Base-by-base conservation (phyloP, 1,140 invertebrate species). In the Trachelipus rathkii region DNA sequence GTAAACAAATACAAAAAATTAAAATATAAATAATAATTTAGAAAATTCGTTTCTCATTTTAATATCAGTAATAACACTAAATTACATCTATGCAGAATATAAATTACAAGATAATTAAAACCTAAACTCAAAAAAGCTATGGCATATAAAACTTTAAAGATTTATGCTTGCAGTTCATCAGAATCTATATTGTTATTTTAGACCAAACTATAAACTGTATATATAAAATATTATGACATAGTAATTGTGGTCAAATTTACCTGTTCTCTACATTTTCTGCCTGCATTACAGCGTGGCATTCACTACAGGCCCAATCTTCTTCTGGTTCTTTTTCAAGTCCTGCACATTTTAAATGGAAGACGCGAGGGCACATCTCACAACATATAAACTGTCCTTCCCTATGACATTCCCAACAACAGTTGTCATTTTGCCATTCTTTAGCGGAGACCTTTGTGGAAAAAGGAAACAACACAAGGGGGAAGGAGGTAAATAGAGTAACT, bases 391-490 rank as follows among this genome's bases (percentile, higher is more conserved):
- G 88, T 0, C 89, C 89, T 72, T 91, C 89, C 79, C 89, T 89
- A 77, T 93, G 91, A 83, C 95, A 97, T 68, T 91, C 86, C 95
- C 95, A 97, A 84, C 95, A 97, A 83, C 91, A 96, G 67, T 88
- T 88, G 85, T 97, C 95, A 81, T 86, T 86, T 21, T 73, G 33
- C 33, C 44, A 44, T 46, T 73, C 46, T 23, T 45, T 73, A 3
- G 8, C 19, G 1, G 50, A 60, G 50, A 19, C 50, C 50, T 60
- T 60, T 60, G 50, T 60, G 50, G 8, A 4, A 19, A 50, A 50
- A 50, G 9, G 50, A 60, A 60, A 2, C 2, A 33, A 33, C 2
- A 33, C 2, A 33, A 6, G 33, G 1, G 33, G 33, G 33, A 6
- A 33, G 33, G 33, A 1, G 33, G 33, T 33, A 33, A 33, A 33